Conservation (phyloP, 2,888 invertebrate species). For the Alloscopus bannaensis region DNA sequence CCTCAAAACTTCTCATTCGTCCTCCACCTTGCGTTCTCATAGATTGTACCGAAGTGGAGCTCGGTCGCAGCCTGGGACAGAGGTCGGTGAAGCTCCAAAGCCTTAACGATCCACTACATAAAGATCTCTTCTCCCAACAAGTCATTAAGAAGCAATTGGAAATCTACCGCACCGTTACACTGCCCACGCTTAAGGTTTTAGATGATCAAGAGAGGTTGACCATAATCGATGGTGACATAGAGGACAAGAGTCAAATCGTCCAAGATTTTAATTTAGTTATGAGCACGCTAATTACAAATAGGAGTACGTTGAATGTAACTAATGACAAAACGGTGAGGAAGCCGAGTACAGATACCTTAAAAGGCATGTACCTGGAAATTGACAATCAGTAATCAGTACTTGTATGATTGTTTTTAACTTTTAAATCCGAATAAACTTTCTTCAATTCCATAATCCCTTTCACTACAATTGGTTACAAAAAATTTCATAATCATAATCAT, state of each 20-base stretch:
- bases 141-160: constrained; percentile 89
- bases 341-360: constrained; percentile 74
- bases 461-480: too few species aligned
- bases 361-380: constrained; percentile 77
- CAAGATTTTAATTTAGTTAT: constrained; percentile 69
- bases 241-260: constrained; percentile 69
- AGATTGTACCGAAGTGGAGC: constrained; percentile 93
- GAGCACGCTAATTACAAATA: constrained; percentile 55
- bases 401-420: too few species aligned
- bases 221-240: constrained; percentile 77
- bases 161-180: constrained; percentile 89
- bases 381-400: constrained; percentile 74
- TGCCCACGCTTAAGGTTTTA: constrained; percentile 91
- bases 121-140: constrained; percentile 88
- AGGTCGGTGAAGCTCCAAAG: constrained; percentile 66
- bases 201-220: constrained; percentile 88
- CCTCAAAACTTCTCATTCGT: constrained; percentile 38
- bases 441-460: too few species aligned
- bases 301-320: constrained; percentile 42
- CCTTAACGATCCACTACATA: constrained; percentile 75
- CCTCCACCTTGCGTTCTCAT: constrained; percentile 83
- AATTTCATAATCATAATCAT: too few species aligned
- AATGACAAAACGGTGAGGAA: constrained; percentile 67
- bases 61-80: constrained; percentile 80
- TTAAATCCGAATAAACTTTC: too few species aligned